These are phyloP conservation scores for Noctuana brunneofusca DNA, from an alignment of 2,888 invertebrate species.

Conservation along the genomic window DNA sequence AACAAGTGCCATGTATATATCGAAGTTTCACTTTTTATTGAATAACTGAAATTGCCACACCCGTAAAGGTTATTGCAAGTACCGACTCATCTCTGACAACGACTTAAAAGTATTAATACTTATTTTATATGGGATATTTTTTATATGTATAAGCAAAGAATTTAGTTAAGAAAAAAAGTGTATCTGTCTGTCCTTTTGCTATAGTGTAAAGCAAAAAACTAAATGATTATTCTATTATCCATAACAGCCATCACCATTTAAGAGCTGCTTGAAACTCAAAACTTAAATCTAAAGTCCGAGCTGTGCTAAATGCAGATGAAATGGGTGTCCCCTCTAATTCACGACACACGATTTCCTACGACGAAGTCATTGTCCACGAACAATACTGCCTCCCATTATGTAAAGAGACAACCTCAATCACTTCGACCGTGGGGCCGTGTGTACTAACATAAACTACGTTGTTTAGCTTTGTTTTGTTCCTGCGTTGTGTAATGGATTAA, in stretches of 20 bases:
- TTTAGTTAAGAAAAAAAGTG: too few relatives aligned
- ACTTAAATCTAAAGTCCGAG: neutral
- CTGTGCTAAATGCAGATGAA: constrained; percentile 23
- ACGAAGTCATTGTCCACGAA: constrained; percentile 55
- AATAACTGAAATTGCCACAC: neutral
- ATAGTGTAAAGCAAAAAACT: too few relatives aligned
- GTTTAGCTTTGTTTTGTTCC: constrained; percentile 15
- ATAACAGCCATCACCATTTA: too few relatives aligned
- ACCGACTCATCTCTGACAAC: neutral
- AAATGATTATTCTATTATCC: too few relatives aligned
- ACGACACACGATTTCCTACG: constrained; percentile 34
- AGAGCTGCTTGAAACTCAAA: neutral
- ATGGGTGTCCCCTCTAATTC: constrained; percentile 23
- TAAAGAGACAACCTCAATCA: constrained; percentile 53
- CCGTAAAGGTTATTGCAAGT: constrained; percentile 5
- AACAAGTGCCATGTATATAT: neutral
- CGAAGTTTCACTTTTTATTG: constrained; percentile 11
- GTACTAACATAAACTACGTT: constrained; percentile 19
- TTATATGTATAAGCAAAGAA: too few relatives aligned
- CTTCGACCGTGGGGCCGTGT: constrained; percentile 42
- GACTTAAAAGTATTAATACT: too few relatives aligned
- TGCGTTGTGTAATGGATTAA: constrained; percentile 1
- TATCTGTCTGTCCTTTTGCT: too few relatives aligned
- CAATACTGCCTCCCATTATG: constrained; percentile 53
- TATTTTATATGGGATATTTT: too few relatives aligned